These are phyloP conservation scores for Gari tellinella DNA, from an alignment of 2,888 invertebrate species.

Conservation along the genomic window DNA sequence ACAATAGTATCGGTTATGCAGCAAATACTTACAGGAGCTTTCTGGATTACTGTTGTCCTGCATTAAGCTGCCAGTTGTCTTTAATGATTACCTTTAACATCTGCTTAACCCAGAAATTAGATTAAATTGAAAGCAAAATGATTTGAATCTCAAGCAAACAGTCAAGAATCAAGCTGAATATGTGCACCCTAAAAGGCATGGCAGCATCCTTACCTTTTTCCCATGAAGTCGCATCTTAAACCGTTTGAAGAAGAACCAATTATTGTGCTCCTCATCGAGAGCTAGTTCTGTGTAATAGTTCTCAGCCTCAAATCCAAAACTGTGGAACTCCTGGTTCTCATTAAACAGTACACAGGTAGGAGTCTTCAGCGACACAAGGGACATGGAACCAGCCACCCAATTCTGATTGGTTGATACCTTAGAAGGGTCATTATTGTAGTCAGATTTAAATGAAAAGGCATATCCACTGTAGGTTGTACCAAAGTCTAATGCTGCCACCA, in stretches of 20 bases:
- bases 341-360: constrained; percentile 52
- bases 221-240: constrained; percentile 56
- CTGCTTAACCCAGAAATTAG: too few species aligned
- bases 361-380: constrained; percentile 48
- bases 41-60: too few species aligned
- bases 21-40: too few species aligned
- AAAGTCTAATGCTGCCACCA: constrained; percentile 62
- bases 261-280: constrained; percentile 37
- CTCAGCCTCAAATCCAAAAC: constrained; percentile 58
- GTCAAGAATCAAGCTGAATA: too few species aligned
- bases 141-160: too few species aligned
- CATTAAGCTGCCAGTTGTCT: too few species aligned
- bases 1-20: too few species aligned
- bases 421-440: constrained; percentile 41
- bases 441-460: constrained; percentile 52
- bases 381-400: constrained; percentile 51
- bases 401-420: constrained; percentile 49
- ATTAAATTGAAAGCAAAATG: too few species aligned
- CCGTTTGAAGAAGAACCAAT: constrained; percentile 52
- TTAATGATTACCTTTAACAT: too few species aligned
- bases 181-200: too few species aligned
- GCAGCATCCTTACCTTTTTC: constrained; percentile 26
- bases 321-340: constrained; percentile 45
- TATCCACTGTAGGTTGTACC: constrained; percentile 60
- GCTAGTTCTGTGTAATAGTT: constrained; percentile 49